Evolutionary conservation across 2,888 invertebrate species (phyloP), one percentile per base, ranked within the genome.

Genomic region (Neoitamus cyanurus): DNA sequence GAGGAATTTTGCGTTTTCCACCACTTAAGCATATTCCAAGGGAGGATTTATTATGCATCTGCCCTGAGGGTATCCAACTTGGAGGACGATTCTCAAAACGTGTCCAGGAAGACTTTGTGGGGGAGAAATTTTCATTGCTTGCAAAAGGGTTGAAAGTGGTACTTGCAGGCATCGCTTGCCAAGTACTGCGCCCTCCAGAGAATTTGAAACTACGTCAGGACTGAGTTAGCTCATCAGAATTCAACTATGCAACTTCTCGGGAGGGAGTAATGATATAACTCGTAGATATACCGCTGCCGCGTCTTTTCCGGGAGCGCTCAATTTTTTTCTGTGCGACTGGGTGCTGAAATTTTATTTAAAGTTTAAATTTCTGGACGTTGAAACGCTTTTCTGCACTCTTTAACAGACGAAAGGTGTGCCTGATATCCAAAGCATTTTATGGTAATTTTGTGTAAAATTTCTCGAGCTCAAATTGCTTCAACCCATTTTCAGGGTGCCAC

Each of bases 181-280:
- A 11, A 58, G 58, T 58, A 25, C 58, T 42, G 20, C 25, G 20
- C 58, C 58, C 58, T 11, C 6, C 58, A 25, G 20, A 58, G 20
- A 58, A 15, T 58, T 11, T 25, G 58, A 58, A 58, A 58, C 58
- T 58, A 58, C 58, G 25, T 58, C 58, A 15, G 25, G 15, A 58
- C 58, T 58, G 58, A 58, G 58, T 58, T 58, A 58, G 58, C 58
- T 58, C 58, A 58, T 58, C 58, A 58, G 58, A 58, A 58, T 58
- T 58, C 58, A 58, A 58, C 58, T 58, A 58, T 58, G 25, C 58
- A 58, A 58, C 58, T 58, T 58, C 58, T 58, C 9, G 25, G 20
- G 3, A 25, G 20, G 58, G 58, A 58, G 58, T 58, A 58, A 58
- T 58, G 58, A 58, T 58, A 58, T 58, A 58, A 58, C 58, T 58